A percentile compares a stretch with the other conserved stretches of the same genome.
Evolutionary conservation across 2,888 invertebrate species (phyloP).

Genomic region (Hypercompe scribonia): DNA sequence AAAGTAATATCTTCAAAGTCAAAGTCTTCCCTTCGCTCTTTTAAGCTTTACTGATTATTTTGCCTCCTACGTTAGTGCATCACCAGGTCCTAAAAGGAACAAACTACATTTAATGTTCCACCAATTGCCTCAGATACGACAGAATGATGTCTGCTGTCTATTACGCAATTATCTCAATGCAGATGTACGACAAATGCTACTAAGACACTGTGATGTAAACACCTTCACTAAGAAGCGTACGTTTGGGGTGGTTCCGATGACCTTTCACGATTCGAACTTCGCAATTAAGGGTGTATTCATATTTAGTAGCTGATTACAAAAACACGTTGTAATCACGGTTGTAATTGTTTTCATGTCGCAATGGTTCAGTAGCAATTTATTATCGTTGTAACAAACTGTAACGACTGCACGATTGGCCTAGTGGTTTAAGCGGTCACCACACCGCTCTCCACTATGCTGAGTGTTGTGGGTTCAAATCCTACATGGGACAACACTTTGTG

Average conservation of each 20-base stretch:
- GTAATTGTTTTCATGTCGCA: neutral
- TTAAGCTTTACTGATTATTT: too few relatives aligned
- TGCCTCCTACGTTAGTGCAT: too few relatives aligned
- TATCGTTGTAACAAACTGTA: too few relatives aligned
- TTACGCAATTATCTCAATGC: constrained; percentile 48
- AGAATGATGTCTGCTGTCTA: constrained; percentile 40
- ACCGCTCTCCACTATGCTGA: too few relatives aligned
- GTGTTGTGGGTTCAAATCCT: too few relatives aligned
- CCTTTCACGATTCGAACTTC: constrained; percentile 20
- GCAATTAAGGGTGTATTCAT: neutral
- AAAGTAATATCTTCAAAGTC: too few relatives aligned
- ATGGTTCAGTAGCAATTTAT: neutral
- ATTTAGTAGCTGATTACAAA: neutral
- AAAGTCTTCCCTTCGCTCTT: too few relatives aligned
- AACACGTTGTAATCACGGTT: neutral
- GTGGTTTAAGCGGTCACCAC: too few relatives aligned
- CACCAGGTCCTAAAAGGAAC: neutral
- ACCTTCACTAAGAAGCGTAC: constrained; percentile 29
- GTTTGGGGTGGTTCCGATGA: constrained; percentile 10
- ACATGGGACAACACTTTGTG: too few relatives aligned
- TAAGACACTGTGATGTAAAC: constrained; percentile 41
- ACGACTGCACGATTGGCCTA: too few relatives aligned
- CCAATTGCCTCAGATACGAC: constrained; percentile 60
- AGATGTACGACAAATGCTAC: constrained; percentile 51
- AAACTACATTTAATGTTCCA: constrained; percentile 35